These are phyloP conservation scores for Chrysoperla carnea DNA, from an alignment of 1,140 invertebrate species.

Conservation along the genomic window DNA sequence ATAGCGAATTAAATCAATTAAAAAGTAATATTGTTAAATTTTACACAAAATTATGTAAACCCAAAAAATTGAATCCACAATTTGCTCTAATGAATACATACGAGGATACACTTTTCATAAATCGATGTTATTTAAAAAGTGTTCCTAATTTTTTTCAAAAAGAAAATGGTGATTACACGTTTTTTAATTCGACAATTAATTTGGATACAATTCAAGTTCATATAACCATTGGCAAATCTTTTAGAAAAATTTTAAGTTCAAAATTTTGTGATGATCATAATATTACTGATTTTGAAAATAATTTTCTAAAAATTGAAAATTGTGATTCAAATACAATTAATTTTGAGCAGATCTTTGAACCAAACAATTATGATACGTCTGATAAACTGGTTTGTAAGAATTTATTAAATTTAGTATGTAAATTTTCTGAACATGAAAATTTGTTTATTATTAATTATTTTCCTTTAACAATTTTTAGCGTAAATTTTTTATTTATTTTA, in stretches of 20 bases:
- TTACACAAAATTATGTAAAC: conserved; percentile 10
- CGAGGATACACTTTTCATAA: not conserved
- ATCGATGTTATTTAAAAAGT: not conserved
- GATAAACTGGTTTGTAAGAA: too few relatives aligned
- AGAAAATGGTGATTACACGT: not conserved
- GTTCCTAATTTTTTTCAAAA: not conserved
- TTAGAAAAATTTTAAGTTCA: not conserved
- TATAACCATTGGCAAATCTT: not conserved
- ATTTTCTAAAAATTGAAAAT: not conserved
- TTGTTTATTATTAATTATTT: too few relatives aligned
- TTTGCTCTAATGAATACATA: not conserved
- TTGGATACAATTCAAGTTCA: not conserved
- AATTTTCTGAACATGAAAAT: too few relatives aligned
- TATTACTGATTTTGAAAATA: not conserved
- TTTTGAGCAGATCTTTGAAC: too few relatives aligned
- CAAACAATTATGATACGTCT: too few relatives aligned
- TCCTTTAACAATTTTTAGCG: too few relatives aligned
- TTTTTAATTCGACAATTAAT: not conserved
- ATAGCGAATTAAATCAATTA: conserved; percentile 9
- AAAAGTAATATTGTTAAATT: conserved; percentile 11
- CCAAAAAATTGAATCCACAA: conserved; percentile 8
- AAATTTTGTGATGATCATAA: not conserved
- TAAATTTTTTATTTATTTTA: too few relatives aligned
- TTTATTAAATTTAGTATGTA: too few relatives aligned
- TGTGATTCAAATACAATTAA: too few relatives aligned